Percentiles rank a stretch among this genome's conserved stretches.
Evolutionary conservation across 2,888 invertebrate genomes (phyloP).

Genomic region (Caenorhabditis zanzibari): DNA sequence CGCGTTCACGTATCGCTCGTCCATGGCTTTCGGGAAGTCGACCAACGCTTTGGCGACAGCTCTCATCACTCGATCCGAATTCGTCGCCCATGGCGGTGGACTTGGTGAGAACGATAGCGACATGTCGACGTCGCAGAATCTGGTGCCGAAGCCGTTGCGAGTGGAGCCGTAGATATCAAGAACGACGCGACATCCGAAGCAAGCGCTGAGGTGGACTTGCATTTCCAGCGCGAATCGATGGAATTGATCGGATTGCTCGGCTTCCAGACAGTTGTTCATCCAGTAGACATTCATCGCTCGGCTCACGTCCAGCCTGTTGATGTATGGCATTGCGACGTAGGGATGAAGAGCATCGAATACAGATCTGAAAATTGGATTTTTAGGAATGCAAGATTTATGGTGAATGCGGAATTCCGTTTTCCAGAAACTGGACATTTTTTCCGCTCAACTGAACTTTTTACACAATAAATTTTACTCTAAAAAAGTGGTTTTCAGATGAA

Average conservation of each 20-base stretch:
- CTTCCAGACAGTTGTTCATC: constrained; percentile 58
- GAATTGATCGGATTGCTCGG: constrained; percentile 60
- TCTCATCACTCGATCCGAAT: constrained; percentile 71
- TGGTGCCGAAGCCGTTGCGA: constrained; percentile 87
- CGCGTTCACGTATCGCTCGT: constrained; percentile 84
- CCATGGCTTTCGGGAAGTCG: constrained; percentile 69
- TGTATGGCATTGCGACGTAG: constrained; percentile 61
- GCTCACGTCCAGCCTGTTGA: constrained; percentile 42
- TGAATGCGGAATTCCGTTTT: no score
- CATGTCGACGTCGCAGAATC: constrained; percentile 86
- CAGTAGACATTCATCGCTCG: constrained; percentile 59
- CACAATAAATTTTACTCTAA: no score
- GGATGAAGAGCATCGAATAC: constrained; percentile 68
- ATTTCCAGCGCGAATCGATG: constrained; percentile 66
- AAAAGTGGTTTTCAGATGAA: no score
- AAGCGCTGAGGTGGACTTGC: constrained; percentile 63
- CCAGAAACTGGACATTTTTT: no score
- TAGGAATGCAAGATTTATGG: no score
- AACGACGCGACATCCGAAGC: constrained; percentile 61
- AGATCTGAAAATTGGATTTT: constrained; percentile 8
- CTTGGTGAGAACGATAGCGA: constrained; percentile 86
- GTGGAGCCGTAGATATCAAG: constrained; percentile 86
- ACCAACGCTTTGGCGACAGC: constrained; percentile 73
- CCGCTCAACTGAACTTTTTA: no score
- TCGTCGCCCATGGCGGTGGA: constrained; percentile 72